These are phyloP conservation scores for Chelon labrosus DNA, from an alignment of 2,797 vertebrate species.

Conservation along the genomic window DNA sequence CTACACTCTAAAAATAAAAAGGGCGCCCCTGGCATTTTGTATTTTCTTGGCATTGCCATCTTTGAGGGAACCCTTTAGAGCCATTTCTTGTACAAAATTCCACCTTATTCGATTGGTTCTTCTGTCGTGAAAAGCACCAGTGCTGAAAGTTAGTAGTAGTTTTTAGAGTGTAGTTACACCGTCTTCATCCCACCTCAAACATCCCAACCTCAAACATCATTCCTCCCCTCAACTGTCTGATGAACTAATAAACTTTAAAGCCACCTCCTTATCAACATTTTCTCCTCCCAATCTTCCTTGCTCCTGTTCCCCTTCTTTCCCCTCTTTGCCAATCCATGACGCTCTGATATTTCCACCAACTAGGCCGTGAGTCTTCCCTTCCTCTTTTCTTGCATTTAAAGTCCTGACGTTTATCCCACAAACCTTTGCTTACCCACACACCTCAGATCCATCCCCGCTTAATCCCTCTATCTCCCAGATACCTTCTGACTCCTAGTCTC, in stretches of 20 bases:
- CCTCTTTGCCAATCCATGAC: constrained; percentile 48
- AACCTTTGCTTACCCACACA: constrained; percentile 34
- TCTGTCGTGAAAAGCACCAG: background rate
- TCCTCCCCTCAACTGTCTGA: constrained; percentile 27
- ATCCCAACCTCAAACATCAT: constrained; percentile 3
- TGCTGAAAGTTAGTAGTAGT: background rate
- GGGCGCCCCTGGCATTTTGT: background rate
- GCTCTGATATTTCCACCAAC: constrained; percentile 65
- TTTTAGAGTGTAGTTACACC: constrained; percentile 62
- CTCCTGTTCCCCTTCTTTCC: constrained; percentile 46
- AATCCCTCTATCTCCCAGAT: constrained; percentile 7
- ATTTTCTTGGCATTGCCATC: background rate
- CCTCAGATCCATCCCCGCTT: constrained; percentile 26
- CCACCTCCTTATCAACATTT: constrained; percentile 59
- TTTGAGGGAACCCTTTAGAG: background rate
- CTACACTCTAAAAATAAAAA: constrained; percentile 62
- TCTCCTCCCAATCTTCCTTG: constrained; percentile 56
- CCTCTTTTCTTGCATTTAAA: constrained; percentile 65
- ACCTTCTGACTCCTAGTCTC: constrained; percentile 1
- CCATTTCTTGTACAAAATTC: background rate
- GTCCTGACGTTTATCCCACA: constrained; percentile 25
- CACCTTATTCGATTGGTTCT: background rate
- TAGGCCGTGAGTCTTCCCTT: constrained; percentile 73
- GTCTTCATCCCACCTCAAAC: constrained; percentile 23
- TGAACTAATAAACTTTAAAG: constrained; percentile 34